Percentiles rank a stretch among this genome's conserved stretches.
phyloP scores from a whole-genome alignment of 2,797 vertebrate genomes.

The Microctenopoma lineatum region DNA sequence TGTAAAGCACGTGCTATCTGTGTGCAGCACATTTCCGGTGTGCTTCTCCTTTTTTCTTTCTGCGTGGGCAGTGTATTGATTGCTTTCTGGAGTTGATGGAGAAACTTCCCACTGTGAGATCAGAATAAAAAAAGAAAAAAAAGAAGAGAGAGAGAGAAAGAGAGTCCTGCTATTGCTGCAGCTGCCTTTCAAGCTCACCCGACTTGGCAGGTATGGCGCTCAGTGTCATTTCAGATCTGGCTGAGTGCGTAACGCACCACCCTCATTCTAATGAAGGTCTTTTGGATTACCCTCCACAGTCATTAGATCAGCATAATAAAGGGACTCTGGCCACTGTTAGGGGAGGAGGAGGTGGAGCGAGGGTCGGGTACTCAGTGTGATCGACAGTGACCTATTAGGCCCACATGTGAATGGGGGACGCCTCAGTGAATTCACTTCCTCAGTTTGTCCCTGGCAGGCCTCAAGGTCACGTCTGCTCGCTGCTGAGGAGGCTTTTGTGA shows the following conservation, averaged over 20 bases:
- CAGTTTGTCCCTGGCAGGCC: slow-evolving; percentile 71
- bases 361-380: slow-evolving; percentile 60
- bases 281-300: slow-evolving; percentile 73
- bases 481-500: slow-evolving; percentile 79
- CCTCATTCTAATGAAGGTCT: slow-evolving; percentile 67
- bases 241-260: slow-evolving; percentile 47
- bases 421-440: slow-evolving; percentile 76
- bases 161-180: background rate
- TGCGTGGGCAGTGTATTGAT: slow-evolving; percentile 13
- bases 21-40: slow-evolving; percentile 4
- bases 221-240: slow-evolving; percentile 53
- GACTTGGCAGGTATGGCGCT: slow-evolving; percentile 53
- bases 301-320: slow-evolving; percentile 84
- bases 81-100: slow-evolving; percentile 19
- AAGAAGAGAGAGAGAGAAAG: background rate
- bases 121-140: slow-evolving; percentile 6
- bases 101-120: slow-evolving; percentile 15
- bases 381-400: slow-evolving; percentile 73
- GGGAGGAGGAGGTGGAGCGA: slow-evolving; percentile 53
- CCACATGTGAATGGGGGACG: slow-evolving; percentile 70
- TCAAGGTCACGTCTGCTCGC: slow-evolving; percentile 78
- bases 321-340: slow-evolving; percentile 52
- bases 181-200: slow-evolving; percentile 42
- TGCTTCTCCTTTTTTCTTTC: slow-evolving; percentile 2
- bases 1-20: background rate